Evolutionary conservation across 1,140 invertebrate genomes (phyloP).

Genomic region (Hydropsyche tenuis): DNA sequence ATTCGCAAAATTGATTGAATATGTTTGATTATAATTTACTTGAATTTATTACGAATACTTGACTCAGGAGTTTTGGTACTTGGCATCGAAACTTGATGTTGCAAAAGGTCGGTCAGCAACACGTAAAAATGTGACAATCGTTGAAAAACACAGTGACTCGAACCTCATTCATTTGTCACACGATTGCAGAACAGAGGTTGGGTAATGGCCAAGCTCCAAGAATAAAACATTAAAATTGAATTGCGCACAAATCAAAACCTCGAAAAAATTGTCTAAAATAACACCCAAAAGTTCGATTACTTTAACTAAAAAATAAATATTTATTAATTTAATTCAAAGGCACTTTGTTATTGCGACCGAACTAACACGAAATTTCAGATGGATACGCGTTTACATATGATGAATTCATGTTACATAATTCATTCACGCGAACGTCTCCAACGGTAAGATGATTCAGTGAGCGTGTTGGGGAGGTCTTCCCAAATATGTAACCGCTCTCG

Average conservation of each 20-base stretch:
- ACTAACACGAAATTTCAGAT: too few relatives aligned
- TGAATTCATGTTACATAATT: background rate
- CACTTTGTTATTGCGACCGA: too few relatives aligned
- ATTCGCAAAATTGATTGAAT: background rate
- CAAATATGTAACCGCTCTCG: too few relatives aligned
- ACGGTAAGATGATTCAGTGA: too few relatives aligned
- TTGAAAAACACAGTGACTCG: constrained; percentile 7
- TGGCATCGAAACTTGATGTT: background rate
- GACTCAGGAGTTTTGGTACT: background rate
- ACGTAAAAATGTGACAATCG: constrained; percentile 21
- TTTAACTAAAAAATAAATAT: too few relatives aligned
- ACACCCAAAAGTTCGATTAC: too few relatives aligned
- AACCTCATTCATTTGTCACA: constrained; percentile 31
- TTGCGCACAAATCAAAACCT: too few relatives aligned
- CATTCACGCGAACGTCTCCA: background rate
- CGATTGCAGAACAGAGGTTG: constrained; percentile 3
- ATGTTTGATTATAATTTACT: background rate
- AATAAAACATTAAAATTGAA: too few relatives aligned
- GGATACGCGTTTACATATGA: background rate
- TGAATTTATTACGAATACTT: background rate
- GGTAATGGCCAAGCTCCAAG: background rate
- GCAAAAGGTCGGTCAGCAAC: constrained; percentile 24
- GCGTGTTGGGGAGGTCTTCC: background rate
- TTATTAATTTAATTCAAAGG: too few relatives aligned
- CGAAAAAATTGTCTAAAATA: too few relatives aligned